Base-by-base conservation (phyloP, 2,797 vertebrate species). In the Sebastes matsubarae region DNA sequence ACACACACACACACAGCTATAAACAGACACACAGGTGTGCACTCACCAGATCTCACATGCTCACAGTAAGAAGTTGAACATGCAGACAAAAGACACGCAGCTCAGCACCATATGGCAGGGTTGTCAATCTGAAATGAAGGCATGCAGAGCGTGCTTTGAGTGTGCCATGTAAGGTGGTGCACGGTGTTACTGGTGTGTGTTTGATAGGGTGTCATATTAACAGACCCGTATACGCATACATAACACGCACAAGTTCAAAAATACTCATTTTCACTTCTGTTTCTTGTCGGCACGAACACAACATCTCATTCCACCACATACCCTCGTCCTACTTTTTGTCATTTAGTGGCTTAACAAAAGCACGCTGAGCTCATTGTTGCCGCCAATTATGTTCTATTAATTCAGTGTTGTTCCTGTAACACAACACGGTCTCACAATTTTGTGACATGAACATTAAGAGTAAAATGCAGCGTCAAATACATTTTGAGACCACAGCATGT, bases 81-180 rank as follows among this genome's bases (percentile, higher is more conserved):
- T 85, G 81, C 79, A 75, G 82, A 86, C 84, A 79, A 80, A 86
- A 86, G 72, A 87, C 71, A 69, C 50, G 63, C 75, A 57, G 86
- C 88, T 77, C 70, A 25, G 82, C 65, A 75, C 82, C 92, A 92
- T 93, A 91, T 88, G 93, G 89, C 76, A 83, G 81, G 54, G 76
- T 72, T 89, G 88, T 92, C 89, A 86, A 72, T 92, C 87, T 77
- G 64, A 79, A 81, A 73, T 70, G 72, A 78, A 87, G 78, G 82
- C 73, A 68, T 60, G 85, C 75, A 27, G 65, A 65, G 87, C 24
- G 16, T 29, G 60, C 78, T 87, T 84, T 88, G 29, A 84, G 72
- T 61, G 77, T 69, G 38, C 54, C 80, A 30, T 72, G 85, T 85
- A 78, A 79, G 77, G 74, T 75, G 75, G 71, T 78, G 76, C 63